Base-by-base conservation (phyloP, 2,113 vertebrate species). In the Bombycilla garrulus region DNA sequence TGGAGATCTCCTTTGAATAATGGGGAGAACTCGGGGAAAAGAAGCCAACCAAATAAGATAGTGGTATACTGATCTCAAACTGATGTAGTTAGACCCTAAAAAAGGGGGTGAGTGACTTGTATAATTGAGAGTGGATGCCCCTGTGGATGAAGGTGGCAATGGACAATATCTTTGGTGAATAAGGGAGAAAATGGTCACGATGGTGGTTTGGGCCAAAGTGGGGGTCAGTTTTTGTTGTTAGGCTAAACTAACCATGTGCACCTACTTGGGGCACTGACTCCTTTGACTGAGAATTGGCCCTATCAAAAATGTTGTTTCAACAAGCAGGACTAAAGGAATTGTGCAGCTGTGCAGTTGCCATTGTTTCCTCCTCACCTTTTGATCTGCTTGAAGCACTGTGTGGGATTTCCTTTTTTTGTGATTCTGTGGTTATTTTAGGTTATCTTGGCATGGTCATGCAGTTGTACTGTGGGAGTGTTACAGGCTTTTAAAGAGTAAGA, bases 401-500 rank as follows among this genome's bases (percentile, higher is more conserved):
- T 47, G 26, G 28, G 8, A 47, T 88, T 90, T 71, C 6, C 16
- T 12, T 66, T 81, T 74, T 15, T 71, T 48, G 15, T 65, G 20
- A 10, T 62, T 79, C 65, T 87, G 35, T 35, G 57, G 35, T 91
- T 67, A 56, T 71, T 24, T 86, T 36, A 7, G 24, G 33, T 64
- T 56, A 31, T 54, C 20, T 57, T 10, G 21, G 16, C 5, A 9
- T 0, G 1, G 36, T 58, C 5, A 5, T 40, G n/a, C 35, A 45
- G 33, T 33, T 72, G 50, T 44, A 36, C 15, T 51, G 31, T 53
- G 26, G 15, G n/a, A 53, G 15, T 1, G 1, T 72, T 66, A 28
- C 16, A 67, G n/a, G 24, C 15, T 88, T 81, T 66, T 61, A 38
- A 66, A 87, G 31, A 8, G 25, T 65, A 31, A 40, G 26, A n/a